phyloP scores from a whole-genome alignment of 2,797 vertebrate genomes.

The Leucoraja ocellata region DNA sequence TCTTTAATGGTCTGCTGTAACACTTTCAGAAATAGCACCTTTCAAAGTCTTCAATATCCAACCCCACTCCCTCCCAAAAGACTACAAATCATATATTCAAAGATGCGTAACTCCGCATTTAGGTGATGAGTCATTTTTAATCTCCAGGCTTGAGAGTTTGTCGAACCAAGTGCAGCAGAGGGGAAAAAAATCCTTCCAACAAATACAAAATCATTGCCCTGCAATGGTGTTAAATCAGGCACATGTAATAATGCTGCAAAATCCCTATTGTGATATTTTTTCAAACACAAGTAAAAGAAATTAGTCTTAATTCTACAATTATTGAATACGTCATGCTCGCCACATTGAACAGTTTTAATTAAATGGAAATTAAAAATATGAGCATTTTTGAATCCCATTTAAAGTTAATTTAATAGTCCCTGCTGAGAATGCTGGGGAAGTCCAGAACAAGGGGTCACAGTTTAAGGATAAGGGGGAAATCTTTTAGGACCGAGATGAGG shows the following conservation, averaged over 20 bases:
- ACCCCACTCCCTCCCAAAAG: neutral
- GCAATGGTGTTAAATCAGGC: neutral
- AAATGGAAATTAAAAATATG: conserved; percentile 14
- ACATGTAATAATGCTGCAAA: neutral
- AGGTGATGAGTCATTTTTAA: neutral
- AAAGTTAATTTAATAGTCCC: neutral
- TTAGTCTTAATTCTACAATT: neutral
- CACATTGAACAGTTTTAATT: neutral
- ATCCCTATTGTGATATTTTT: neutral
- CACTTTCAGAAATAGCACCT: neutral
- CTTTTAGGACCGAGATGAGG: no score
- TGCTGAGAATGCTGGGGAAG: neutral
- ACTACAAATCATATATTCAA: neutral
- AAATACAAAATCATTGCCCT: neutral
- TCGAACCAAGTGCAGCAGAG: neutral
- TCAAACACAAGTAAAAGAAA: neutral
- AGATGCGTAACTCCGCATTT: neutral
- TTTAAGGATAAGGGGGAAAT: no score
- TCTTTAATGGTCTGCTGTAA: neutral
- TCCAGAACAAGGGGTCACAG: no score
- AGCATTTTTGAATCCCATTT: neutral
- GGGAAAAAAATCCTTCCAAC: neutral
- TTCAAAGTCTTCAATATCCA: neutral
- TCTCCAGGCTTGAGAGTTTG: neutral
- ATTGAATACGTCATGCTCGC: neutral